phyloP scores from a whole-genome alignment of 2,797 vertebrate genomes.

The Anisognathus igniventris region DNA sequence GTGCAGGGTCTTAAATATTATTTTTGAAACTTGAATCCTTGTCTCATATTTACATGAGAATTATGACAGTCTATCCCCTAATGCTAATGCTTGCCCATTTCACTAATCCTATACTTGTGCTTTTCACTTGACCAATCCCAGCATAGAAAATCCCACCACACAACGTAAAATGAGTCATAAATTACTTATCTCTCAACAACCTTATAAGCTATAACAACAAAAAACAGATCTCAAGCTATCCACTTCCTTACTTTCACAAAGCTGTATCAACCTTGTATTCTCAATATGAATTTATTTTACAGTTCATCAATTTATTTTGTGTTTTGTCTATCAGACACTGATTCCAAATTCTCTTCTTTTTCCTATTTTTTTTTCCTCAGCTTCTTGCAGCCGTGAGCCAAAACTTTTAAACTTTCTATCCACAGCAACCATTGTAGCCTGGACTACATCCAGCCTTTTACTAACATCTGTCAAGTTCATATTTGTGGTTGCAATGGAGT shows the following conservation, averaged over 20 bases:
- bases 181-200: conserved; percentile 12
- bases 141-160: not conserved
- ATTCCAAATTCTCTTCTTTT: not conserved
- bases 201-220: not conserved
- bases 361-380: not conserved
- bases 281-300: conserved; percentile 15
- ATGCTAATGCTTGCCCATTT: not conserved
- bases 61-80: conserved; percentile 1
- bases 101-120: not conserved
- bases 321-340: conserved; percentile 2
- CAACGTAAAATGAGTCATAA: not conserved
- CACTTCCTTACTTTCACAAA: not conserved
- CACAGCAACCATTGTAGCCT: conserved; percentile 21
- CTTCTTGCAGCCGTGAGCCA: conserved; percentile 35
- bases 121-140: not conserved
- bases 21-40: conserved; percentile 45
- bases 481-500: conserved; percentile 49
- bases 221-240: not conserved
- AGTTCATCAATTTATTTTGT: conserved; percentile 1
- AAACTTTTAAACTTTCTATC: conserved; percentile 37
- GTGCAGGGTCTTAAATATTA: not conserved
- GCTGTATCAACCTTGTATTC: not conserved
- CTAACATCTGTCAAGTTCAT: conserved; percentile 64
- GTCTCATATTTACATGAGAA: conserved; percentile 35
- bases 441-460: conserved; percentile 48